Evolutionary conservation across 2,888 invertebrate genomes (phyloP).

Genomic region (Timandra comae): DNA sequence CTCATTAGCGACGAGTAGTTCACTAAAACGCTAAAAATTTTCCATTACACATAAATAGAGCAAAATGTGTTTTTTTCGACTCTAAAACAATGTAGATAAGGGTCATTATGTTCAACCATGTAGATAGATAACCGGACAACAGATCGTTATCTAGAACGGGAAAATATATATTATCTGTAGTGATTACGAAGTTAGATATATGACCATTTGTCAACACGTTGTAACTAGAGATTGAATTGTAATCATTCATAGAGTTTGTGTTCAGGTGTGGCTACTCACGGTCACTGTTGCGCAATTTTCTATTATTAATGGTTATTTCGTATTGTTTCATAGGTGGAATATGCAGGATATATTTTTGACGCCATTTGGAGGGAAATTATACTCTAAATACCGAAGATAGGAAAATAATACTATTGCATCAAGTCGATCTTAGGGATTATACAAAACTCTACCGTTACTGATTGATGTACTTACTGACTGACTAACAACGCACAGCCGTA

Average conservation of each 20-base stretch:
- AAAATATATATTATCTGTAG: conserved; percentile 29
- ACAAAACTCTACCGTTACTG: no score
- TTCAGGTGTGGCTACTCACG: conserved; percentile 4
- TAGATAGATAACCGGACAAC: conserved; percentile 19
- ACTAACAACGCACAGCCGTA: no score
- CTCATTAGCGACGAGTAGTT: conserved; percentile 27
- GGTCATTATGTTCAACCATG: neutral
- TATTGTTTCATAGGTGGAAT: no score
- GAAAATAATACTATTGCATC: no score
- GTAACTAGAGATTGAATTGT: conserved; percentile 7
- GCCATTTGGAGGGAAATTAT: no score
- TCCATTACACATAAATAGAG: conserved; percentile 8
- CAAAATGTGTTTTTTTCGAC: conserved; percentile 1
- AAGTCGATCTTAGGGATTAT: no score
- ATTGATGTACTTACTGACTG: no score
- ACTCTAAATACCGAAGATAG: no score
- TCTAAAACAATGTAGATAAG: neutral
- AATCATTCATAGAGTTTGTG: neutral
- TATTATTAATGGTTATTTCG: conserved; percentile 6
- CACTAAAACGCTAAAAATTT: conserved; percentile 18
- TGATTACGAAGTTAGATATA: conserved; percentile 24
- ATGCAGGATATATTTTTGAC: no score
- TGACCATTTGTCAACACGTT: conserved; percentile 25
- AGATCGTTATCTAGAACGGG: conserved; percentile 38
- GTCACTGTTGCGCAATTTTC: conserved; percentile 4